Base-by-base conservation (phyloP, 2,888 invertebrate species). In the Nysson spinosus region DNA sequence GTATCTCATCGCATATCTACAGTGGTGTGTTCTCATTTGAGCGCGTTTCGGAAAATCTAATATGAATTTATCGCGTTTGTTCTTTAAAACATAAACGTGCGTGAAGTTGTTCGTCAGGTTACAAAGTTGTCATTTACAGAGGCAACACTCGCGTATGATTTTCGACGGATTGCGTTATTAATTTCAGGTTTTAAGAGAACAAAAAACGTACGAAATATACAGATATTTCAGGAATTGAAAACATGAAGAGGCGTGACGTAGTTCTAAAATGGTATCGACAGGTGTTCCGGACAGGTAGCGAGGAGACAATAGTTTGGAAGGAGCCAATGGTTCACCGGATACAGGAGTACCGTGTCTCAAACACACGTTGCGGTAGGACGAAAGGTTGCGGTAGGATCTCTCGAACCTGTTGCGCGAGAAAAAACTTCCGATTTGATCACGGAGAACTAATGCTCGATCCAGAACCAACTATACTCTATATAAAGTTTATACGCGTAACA, bases 361-460 rank as follows among this genome's bases (percentile, higher is more conserved):
- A 58, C 44, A 56, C 66, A 69, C 34, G 44, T 70, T 75, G 56
- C 43, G 79, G 78, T 79, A 77, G 72, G 77, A 75, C 71, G 39
- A 51, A 43, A 64, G 44, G 55, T 79, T 78, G 74, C 55, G 80
- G 79, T 77, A 79, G 79, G 80, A 71, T 78, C 66, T n/a, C n/a
- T 74, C 70, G 63, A 70, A 78, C 77, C 75, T 78, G 79, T 77
- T 78, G 75, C 79, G 57, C 71, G 74, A 79, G 67, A 17, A 54
- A 58, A 50, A 42, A 37, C 61, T 12, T 52, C 49, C 5, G 40
- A 11, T 35, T 55, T 5, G 4, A 3, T 11, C 43, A 19, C 34
- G 32, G n/a, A n/a, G n/a, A n/a, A n/a, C n/a, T n/a, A n/a, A n/a
- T n/a, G n/a, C n/a, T n/a, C n/a, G n/a, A n/a, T n/a, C n/a, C n/a